Base-by-base conservation (phyloP, 2,888 invertebrate genomes). In the Oscheius sp. region DNA sequence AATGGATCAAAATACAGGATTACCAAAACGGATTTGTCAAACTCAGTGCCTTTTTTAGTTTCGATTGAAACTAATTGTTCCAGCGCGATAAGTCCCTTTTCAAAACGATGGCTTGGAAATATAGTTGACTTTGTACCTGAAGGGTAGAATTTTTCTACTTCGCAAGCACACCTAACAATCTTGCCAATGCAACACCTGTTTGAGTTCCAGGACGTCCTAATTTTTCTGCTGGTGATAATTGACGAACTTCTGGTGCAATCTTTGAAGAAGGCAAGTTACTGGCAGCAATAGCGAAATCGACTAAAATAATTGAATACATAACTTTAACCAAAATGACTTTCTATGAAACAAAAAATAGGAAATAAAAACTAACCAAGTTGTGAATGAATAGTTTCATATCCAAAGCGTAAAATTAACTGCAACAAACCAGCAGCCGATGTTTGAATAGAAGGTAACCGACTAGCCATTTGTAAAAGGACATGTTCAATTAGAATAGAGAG, bases 111-210 rank as follows among this genome's bases (percentile, higher is more conserved):
- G 87, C 94, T 94, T 88, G 94, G 94, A 57, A 80, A 73, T 22
- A 74, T 51, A 8, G 70, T 72, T 14, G 74, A 71, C 45, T 76
- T 50, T 5, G 62, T 62, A 12, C 61, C 57, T 41, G 30, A 22
- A 64, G 26, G 24, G 20, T n/a, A 2, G 32, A 26, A 51, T 9
- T 9, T 24, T 20, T 51, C 24, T 20, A 51, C 14, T 36, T 9
- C 36, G 14, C 51, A 17, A 14, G n/a, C 50, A 9, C 22, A 68
- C 95, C 94, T 73, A 95, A 90, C 88, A 96, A 91, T 87, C 94
- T 93, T 0, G 95, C 95, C 14, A 96, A 94, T 0, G 95, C 94
- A 83, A 96, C 94, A 74, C 95, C 95, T 33, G 95, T 94, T 91
- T 92, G 87, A 20, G 87, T 85, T 50, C 80, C 80, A 6, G 77